Evolutionary conservation across 2,888 invertebrate species (phyloP).

Genomic region (Conchocele bisecta): DNA sequence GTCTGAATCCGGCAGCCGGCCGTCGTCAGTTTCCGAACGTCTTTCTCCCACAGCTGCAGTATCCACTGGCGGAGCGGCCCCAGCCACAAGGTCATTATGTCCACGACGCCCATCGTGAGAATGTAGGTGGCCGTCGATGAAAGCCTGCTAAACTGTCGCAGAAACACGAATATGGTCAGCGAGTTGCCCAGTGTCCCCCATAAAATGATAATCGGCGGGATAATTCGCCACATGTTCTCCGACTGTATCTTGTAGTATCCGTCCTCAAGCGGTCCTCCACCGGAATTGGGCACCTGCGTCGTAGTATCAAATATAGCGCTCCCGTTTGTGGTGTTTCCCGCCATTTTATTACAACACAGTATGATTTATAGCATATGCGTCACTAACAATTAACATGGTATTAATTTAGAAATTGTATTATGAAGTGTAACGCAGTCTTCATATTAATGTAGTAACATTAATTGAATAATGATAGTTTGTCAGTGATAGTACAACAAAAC

Average conservation of each 20-base stretch:
- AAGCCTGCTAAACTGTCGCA: slow-evolving; percentile 54
- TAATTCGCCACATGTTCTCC: slow-evolving; percentile 51
- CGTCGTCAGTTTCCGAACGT: slow-evolving; percentile 53
- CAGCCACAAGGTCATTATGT: slow-evolving; percentile 65
- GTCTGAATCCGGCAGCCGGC: slow-evolving; percentile 61
- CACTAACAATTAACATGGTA: too few species aligned
- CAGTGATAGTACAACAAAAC: too few species aligned
- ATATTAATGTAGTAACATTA: too few species aligned
- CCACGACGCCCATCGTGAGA: slow-evolving; percentile 60
- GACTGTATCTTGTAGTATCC: slow-evolving; percentile 46
- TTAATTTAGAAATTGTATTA: too few species aligned
- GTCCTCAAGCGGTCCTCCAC: slow-evolving; percentile 3
- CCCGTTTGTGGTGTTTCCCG: too few species aligned
- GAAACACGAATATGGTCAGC: slow-evolving; percentile 61
- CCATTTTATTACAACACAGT: too few species aligned
- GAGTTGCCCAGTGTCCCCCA: slow-evolving; percentile 72
- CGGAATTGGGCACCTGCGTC: too few species aligned
- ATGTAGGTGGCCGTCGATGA: slow-evolving; percentile 68
- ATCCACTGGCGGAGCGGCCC: slow-evolving; percentile 70
- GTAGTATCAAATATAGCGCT: too few species aligned
- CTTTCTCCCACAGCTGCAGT: slow-evolving; percentile 33
- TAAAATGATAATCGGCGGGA: slow-evolving; percentile 67
- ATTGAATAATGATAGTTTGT: too few species aligned
- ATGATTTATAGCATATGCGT: too few species aligned
- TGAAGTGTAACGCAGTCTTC: too few species aligned